A percentile compares a stretch with the other conserved stretches of the same genome.
Evolutionary conservation across 1,140 invertebrate species (phyloP).

Genomic region (Drosophila novamexicana): DNA sequence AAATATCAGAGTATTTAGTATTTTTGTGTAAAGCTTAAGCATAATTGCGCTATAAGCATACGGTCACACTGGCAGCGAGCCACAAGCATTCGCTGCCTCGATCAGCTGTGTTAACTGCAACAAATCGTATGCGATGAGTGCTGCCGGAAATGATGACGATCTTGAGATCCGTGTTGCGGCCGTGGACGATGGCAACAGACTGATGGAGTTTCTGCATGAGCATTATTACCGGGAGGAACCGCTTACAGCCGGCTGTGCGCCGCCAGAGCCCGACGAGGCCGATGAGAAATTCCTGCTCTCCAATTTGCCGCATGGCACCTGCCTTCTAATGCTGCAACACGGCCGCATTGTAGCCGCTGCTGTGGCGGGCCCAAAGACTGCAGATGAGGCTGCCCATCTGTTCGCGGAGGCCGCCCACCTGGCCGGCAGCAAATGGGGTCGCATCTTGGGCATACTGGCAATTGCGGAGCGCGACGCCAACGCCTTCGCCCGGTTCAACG

Average conservation of each 20-base stretch:
- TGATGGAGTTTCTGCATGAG: slow-evolving; percentile 53
- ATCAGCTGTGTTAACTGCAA: not conserved
- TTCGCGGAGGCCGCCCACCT: slow-evolving; percentile 13
- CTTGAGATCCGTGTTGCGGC: slow-evolving; percentile 38
- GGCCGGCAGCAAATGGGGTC: slow-evolving; percentile 60
- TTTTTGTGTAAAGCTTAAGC: too few species aligned
- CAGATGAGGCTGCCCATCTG: slow-evolving; percentile 13
- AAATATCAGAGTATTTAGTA: too few species aligned
- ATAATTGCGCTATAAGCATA: not conserved
- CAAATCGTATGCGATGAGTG: slow-evolving; percentile 5
- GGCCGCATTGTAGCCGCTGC: slow-evolving; percentile 55
- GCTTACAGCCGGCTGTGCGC: slow-evolving; percentile 51
- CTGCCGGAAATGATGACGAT: not conserved
- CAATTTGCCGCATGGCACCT: slow-evolving; percentile 50
- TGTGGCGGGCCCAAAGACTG: slow-evolving; percentile 57
- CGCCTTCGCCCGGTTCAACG: slow-evolving; percentile 42
- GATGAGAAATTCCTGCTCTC: slow-evolving; percentile 59
- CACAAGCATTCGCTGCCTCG: not conserved
- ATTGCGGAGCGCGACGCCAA: slow-evolving; percentile 43
- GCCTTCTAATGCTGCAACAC: slow-evolving; percentile 32
- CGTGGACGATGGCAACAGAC: slow-evolving; percentile 10
- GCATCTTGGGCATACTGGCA: slow-evolving; percentile 50
- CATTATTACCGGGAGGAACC: slow-evolving; percentile 70
- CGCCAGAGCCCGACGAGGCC: slow-evolving; percentile 41
- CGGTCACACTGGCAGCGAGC: slow-evolving; percentile 18